Evolutionary conservation across 2,888 invertebrate species (phyloP).

Genomic region (Eurytoma adleriae): DNA sequence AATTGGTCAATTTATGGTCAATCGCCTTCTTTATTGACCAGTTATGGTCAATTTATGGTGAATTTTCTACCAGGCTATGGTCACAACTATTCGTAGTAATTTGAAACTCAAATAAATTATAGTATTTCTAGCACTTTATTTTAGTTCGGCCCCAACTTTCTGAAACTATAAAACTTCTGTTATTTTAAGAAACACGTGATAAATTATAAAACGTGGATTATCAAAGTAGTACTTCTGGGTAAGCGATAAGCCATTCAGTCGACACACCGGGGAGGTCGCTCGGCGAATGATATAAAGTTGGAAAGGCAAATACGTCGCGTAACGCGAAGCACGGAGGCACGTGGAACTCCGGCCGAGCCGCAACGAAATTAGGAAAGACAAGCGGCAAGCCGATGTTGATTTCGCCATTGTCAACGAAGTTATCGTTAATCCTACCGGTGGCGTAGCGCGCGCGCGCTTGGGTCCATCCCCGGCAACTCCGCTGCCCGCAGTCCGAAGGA

Average conservation of each 20-base stretch:
- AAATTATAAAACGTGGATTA: too few species aligned
- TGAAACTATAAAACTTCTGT: too few species aligned
- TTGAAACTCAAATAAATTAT: too few species aligned
- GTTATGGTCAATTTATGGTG: too few species aligned
- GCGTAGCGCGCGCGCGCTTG: neutral
- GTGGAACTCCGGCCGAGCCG: neutral
- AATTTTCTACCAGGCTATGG: too few species aligned
- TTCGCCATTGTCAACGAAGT: conserved; percentile 57
- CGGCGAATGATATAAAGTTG: neutral
- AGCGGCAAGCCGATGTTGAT: conserved; percentile 50
- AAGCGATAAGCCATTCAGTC: neutral
- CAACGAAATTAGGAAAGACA: conserved; percentile 51
- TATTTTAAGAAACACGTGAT: too few species aligned
- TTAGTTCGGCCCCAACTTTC: too few species aligned
- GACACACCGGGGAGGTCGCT: neutral
- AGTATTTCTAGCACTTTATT: too few species aligned
- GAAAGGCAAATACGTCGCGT: conserved; percentile 7
- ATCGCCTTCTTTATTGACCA: too few species aligned
- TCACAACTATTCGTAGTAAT: too few species aligned
- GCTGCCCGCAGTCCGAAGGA: neutral
- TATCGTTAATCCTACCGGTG: conserved; percentile 54
- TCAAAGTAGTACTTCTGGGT: neutral
- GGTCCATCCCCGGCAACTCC: neutral
- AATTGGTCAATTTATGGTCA: too few species aligned
- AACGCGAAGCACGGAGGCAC: neutral